These are phyloP conservation scores for Eulemur rubriventer DNA, from an alignment of 2,797 vertebrate species.

Conservation along the genomic window DNA sequence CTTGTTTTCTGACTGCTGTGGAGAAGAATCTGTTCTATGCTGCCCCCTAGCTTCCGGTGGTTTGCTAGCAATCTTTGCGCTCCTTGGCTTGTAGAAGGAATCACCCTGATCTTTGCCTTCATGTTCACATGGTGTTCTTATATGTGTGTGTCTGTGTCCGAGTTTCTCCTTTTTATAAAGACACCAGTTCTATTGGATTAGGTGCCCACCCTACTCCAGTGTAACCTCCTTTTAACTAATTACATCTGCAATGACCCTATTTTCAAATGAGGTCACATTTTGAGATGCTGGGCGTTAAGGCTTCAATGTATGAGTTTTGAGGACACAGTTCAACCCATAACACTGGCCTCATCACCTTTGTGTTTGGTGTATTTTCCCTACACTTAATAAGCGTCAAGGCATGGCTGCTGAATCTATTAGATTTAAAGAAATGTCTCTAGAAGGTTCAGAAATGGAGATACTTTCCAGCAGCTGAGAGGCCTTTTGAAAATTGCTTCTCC, in stretches of 20 bases:
- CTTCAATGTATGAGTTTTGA: background rate
- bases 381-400: background rate
- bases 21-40: background rate
- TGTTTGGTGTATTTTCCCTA: background rate
- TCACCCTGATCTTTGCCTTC: background rate
- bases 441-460: background rate
- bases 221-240: background rate
- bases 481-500: conserved; percentile 9
- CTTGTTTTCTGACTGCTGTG: background rate
- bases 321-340: background rate
- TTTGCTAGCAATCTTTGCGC: background rate
- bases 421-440: background rate
- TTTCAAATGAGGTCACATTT: background rate
- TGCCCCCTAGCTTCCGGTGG: background rate
- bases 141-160: background rate
- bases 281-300: background rate
- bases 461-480: background rate
- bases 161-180: background rate
- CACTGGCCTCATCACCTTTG: background rate
- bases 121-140: background rate
- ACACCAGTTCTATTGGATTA: background rate
- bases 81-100: background rate
- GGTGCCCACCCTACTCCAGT: background rate
- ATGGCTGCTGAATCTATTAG: background rate
- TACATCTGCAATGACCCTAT: background rate